These are phyloP conservation scores for Epinotia ramella DNA, from an alignment of 2,888 invertebrate species.

Conservation along the genomic window DNA sequence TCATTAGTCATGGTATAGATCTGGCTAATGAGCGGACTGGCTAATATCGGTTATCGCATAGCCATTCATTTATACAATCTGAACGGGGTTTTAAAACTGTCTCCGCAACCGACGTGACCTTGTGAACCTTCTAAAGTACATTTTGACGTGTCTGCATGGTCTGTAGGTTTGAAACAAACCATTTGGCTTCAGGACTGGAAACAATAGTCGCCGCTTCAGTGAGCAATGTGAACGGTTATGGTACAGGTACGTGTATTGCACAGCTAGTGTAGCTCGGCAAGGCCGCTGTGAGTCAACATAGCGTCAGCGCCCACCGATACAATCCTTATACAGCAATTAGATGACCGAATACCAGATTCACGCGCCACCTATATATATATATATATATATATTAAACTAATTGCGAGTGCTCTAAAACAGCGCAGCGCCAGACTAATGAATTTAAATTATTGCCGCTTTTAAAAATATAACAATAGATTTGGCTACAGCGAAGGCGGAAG, in stretches of 20 bases:
- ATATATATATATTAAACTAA: conserved; percentile 29
- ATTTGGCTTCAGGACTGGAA: conserved; percentile 10
- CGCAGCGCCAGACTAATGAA: conserved; percentile 40
- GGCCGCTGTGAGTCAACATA: conserved; percentile 67
- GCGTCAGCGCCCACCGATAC: conserved; percentile 59
- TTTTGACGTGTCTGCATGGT: neutral
- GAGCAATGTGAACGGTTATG: conserved; percentile 46
- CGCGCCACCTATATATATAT: conserved; percentile 16
- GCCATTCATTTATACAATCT: neutral
- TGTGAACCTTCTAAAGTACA: neutral
- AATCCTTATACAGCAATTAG: conserved; percentile 59
- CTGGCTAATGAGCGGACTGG: conserved; percentile 15
- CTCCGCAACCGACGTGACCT: no score
- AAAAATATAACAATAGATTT: conserved; percentile 59
- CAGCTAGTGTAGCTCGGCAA: conserved; percentile 53
- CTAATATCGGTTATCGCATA: neutral
- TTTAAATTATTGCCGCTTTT: conserved; percentile 48
- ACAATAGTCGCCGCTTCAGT: conserved; percentile 30
- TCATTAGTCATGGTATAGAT: conserved; percentile 24
- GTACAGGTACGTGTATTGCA: conserved; percentile 52
- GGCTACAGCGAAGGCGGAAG: conserved; percentile 59
- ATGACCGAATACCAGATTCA: conserved; percentile 25
- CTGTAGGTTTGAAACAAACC: neutral
- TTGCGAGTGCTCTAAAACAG: conserved; percentile 36
- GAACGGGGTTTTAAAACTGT: neutral